phyloP scores from a whole-genome alignment of 1,140 invertebrate genomes.

The Fopius arisanus region DNA sequence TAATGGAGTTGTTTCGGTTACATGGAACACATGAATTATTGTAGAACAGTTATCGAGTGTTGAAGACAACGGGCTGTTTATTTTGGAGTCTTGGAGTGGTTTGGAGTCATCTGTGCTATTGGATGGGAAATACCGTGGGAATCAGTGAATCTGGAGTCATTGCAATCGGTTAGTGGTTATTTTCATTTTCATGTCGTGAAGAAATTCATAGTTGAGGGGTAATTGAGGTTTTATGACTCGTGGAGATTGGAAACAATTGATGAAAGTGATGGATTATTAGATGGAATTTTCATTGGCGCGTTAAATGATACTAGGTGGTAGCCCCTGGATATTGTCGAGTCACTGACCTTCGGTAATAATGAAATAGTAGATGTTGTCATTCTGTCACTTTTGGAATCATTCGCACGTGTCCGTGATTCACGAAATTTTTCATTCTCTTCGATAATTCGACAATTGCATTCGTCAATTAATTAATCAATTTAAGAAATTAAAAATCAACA shows the following conservation, averaged over 20 bases:
- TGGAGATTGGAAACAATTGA: neutral
- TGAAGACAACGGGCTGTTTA: neutral
- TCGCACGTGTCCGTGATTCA: neutral
- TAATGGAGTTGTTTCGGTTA: too few relatives aligned
- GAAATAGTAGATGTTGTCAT: neutral
- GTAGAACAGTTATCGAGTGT: neutral
- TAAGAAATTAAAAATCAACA: too few relatives aligned
- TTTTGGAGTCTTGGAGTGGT: neutral
- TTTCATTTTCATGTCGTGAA: slow-evolving; percentile 10
- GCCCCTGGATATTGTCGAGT: neutral
- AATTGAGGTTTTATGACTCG: neutral
- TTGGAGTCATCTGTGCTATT: slow-evolving; percentile 13
- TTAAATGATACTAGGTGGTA: neutral
- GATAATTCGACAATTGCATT: too few relatives aligned
- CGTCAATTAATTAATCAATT: too few relatives aligned
- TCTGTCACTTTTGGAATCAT: neutral
- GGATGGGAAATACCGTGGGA: slow-evolving; percentile 42
- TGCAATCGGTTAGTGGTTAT: slow-evolving; percentile 43
- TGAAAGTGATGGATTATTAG: neutral
- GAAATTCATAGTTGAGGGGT: neutral
- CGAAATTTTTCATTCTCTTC: neutral
- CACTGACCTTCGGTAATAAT: neutral
- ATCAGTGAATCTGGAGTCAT: slow-evolving; percentile 29
- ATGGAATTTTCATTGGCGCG: neutral
- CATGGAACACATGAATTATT: neutral